phyloP scores from a whole-genome alignment of 1,140 invertebrate genomes.

The Heterodera schachtii region DNA sequence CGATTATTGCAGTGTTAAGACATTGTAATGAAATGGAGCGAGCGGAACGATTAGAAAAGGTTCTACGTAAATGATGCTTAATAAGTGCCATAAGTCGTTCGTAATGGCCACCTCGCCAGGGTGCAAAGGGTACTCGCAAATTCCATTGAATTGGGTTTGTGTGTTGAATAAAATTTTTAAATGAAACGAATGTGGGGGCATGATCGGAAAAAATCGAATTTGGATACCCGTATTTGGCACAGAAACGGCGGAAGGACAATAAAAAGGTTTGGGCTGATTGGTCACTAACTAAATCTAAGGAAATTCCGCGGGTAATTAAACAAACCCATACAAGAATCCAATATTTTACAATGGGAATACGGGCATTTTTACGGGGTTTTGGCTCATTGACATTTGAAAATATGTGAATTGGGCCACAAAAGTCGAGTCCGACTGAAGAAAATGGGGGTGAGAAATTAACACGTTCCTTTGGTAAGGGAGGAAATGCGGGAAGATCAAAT shows the following conservation, averaged over 20 bases:
- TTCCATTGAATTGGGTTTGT: too few relatives aligned
- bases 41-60: too few relatives aligned
- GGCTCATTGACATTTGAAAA: too few relatives aligned
- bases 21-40: too few relatives aligned
- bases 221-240: neutral
- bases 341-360: neutral
- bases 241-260: neutral
- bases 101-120: too few relatives aligned
- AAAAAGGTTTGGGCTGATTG: neutral
- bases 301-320: neutral
- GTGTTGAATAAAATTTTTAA: too few relatives aligned
- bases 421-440: neutral
- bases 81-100: too few relatives aligned
- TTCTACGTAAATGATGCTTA: too few relatives aligned
- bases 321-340: neutral
- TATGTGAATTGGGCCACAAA: constrained; percentile 1
- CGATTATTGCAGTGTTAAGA: too few relatives aligned
- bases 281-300: neutral
- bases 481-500: constrained; percentile 2
- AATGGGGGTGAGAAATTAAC: neutral
- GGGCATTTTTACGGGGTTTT: too few relatives aligned
- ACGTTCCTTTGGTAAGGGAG: neutral
- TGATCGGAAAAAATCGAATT: neutral
- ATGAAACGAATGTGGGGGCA: neutral
- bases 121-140: too few relatives aligned